Evolutionary conservation across 2,888 invertebrate genomes (phyloP).

Genomic region (Amphipoea lucens): DNA sequence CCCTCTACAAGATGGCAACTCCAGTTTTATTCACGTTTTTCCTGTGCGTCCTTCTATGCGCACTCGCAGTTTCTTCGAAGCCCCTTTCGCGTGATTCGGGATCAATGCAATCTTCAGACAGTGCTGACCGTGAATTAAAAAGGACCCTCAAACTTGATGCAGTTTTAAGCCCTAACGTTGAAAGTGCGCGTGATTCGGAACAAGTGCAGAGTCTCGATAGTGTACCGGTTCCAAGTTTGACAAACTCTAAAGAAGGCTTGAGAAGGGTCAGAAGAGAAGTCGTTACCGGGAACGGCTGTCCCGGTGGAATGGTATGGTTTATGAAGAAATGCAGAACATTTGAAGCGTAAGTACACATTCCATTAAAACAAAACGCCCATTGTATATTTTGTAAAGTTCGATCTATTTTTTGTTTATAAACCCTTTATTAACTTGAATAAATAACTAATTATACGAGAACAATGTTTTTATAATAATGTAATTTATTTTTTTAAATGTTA

Average conservation of each 20-base stretch:
- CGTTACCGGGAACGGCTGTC: conserved; percentile 13
- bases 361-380: background rate
- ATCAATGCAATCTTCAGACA: background rate
- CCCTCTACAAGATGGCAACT: conserved; percentile 40
- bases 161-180: conserved; percentile 4
- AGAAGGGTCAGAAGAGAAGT: conserved; percentile 10
- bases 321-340: conserved; percentile 26
- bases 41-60: conserved; percentile 31
- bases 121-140: conserved; percentile 18
- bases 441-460: background rate
- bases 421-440: background rate
- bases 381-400: background rate
- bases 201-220: conserved; percentile 14
- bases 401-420: background rate
- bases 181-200: conserved; percentile 16
- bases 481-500: no score
- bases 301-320: conserved; percentile 15
- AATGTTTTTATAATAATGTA: background rate
- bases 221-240: background rate
- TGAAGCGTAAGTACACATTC: conserved; percentile 24
- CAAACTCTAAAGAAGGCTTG: background rate
- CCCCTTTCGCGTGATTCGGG: conserved; percentile 14
- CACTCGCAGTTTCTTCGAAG: conserved; percentile 26
- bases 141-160: background rate
- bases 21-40: conserved; percentile 16